Conservation (phyloP, 2,113 vertebrate species). For the Nothocercus julius region DNA sequence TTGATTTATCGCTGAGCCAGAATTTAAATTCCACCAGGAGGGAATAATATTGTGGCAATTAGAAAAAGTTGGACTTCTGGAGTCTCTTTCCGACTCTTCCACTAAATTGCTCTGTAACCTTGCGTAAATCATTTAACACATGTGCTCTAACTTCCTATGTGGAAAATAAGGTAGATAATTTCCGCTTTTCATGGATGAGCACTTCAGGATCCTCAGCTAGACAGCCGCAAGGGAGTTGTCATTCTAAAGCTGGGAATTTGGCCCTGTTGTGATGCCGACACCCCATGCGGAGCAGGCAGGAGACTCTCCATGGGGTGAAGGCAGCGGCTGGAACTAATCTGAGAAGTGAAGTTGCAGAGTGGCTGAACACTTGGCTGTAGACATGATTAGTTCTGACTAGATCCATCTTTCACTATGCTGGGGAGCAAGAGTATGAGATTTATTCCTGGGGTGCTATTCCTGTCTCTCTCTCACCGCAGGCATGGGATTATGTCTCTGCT, state of each 20-base stretch:
- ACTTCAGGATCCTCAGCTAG: neutral
- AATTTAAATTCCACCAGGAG: neutral
- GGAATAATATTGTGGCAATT: neutral
- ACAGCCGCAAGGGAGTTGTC: neutral
- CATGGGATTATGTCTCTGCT: neutral
- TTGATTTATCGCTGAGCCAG: neutral
- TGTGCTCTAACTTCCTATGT: slow-evolving; percentile 51
- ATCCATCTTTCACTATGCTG: neutral
- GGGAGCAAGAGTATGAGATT: neutral
- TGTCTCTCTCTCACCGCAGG: rapidly evolving
- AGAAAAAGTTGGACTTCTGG: neutral
- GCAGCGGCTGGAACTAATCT: neutral
- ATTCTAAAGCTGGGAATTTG: neutral
- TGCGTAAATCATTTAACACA: slow-evolving; percentile 4
- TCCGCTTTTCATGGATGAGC: neutral
- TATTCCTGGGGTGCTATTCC: rapidly evolving
- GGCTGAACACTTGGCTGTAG: neutral
- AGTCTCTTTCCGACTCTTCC: slow-evolving; percentile 13
- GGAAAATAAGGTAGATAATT: slow-evolving; percentile 44
- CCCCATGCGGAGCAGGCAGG: neutral
- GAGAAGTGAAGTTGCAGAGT: neutral
- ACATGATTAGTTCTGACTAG: rapidly evolving
- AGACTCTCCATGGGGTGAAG: neutral
- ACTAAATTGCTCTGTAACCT: neutral
- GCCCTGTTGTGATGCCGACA: neutral